A percentile compares a stretch with the other conserved stretches of the same genome.
Conservation (phyloP, 2,797 vertebrate species). For the Acropternis orthonyx region DNA sequence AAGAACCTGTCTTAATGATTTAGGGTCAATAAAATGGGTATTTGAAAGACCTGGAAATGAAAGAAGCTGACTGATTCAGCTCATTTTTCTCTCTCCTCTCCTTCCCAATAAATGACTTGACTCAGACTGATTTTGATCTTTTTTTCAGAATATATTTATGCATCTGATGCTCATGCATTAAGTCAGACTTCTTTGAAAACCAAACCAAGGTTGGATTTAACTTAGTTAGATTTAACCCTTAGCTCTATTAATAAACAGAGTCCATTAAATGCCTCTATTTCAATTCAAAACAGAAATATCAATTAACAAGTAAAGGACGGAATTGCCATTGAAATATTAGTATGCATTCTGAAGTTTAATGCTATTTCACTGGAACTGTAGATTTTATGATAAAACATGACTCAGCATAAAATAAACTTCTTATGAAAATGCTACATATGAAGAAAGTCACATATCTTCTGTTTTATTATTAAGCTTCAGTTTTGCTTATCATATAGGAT, state of each 20-base stretch:
- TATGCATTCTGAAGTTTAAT: background rate
- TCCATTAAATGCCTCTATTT: constrained; percentile 11
- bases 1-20: constrained; percentile 18
- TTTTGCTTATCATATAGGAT: background rate
- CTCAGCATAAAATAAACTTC: background rate
- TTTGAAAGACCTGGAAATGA: background rate
- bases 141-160: background rate
- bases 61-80: background rate
- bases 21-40: background rate
- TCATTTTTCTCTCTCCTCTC: background rate
- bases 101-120: background rate
- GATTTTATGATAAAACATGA: constrained; percentile 1
- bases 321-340: constrained; percentile 33
- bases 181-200: background rate
- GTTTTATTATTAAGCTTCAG: background rate
- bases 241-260: background rate
- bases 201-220: constrained; percentile 4
- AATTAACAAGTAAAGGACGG: constrained; percentile 12
- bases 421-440: background rate
- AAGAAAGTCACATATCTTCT: background rate
- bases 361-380: background rate
- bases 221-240: background rate
- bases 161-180: background rate
- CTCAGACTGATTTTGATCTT: background rate
- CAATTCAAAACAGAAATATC: constrained; percentile 18